These are phyloP conservation scores for Lasioglossum malachurum DNA, from an alignment of 2,888 invertebrate species.

Conservation along the genomic window DNA sequence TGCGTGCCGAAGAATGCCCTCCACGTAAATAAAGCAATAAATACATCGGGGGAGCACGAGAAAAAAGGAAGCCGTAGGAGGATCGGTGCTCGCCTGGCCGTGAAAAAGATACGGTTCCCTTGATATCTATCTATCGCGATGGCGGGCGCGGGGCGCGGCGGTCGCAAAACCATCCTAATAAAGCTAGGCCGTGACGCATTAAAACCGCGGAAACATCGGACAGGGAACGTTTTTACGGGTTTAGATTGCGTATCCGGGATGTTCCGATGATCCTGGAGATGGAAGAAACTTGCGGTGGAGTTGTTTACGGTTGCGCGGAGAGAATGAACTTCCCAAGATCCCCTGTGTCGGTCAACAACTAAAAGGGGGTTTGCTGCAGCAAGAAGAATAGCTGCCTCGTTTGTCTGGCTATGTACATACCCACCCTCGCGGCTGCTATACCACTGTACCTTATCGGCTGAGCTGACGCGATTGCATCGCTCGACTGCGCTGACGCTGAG, in stretches of 20 bases:
- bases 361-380: background rate
- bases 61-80: background rate
- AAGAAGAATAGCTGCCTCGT: background rate
- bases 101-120: background rate
- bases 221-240: conserved; percentile 26
- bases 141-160: background rate
- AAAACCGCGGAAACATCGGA: conserved; percentile 33
- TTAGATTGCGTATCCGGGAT: conserved; percentile 14
- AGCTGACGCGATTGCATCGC: conserved; percentile 28
- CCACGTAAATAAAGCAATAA: conserved; percentile 5
- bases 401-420: conserved; percentile 19
- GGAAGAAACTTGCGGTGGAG: conserved; percentile 45
- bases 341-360: conserved; percentile 10
- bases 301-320: conserved; percentile 50
- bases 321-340: conserved; percentile 36
- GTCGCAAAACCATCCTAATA: conserved; percentile 32
- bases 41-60: background rate
- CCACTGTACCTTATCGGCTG: conserved; percentile 28
- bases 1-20: background rate
- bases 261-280: conserved; percentile 47
- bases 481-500: background rate
- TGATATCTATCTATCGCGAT: conserved; percentile 25
- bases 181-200: conserved; percentile 31
- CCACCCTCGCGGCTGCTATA: conserved; percentile 5
- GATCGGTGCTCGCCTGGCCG: background rate